These are phyloP conservation scores for Anguilla megastoma DNA, from an alignment of 2,797 vertebrate species.

Conservation along the genomic window DNA sequence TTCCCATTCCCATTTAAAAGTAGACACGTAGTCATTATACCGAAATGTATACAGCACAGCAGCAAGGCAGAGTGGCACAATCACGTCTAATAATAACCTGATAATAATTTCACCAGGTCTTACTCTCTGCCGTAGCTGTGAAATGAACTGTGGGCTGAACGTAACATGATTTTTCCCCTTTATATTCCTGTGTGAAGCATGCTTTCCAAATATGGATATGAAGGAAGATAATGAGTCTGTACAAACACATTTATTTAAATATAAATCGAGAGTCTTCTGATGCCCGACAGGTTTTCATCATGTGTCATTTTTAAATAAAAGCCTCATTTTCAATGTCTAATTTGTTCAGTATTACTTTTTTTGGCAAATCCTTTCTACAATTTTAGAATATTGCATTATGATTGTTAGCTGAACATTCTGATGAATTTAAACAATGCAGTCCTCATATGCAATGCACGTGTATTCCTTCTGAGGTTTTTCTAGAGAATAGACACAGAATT, in stretches of 20 bases:
- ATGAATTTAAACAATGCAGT: not conserved
- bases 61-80: not conserved
- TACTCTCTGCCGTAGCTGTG: not conserved
- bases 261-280: not conserved
- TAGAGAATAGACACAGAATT: not conserved
- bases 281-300: not conserved
- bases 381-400: not conserved
- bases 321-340: not conserved
- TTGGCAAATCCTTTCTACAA: not conserved
- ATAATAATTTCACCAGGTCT: constrained; percentile 1
- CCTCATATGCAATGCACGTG: not conserved
- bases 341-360: not conserved
- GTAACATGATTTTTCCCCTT: not conserved
- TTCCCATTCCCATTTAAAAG: not conserved
- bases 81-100: constrained; percentile 1
- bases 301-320: not conserved
- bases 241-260: not conserved
- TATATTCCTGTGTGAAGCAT: not conserved
- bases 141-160: not conserved
- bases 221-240: not conserved
- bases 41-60: not conserved
- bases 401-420: not conserved
- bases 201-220: not conserved
- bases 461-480: not conserved
- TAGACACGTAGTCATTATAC: not conserved